These are phyloP conservation scores for Psilopogon haemacephalus DNA, from an alignment of 2,113 vertebrate species.

Conservation along the genomic window DNA sequence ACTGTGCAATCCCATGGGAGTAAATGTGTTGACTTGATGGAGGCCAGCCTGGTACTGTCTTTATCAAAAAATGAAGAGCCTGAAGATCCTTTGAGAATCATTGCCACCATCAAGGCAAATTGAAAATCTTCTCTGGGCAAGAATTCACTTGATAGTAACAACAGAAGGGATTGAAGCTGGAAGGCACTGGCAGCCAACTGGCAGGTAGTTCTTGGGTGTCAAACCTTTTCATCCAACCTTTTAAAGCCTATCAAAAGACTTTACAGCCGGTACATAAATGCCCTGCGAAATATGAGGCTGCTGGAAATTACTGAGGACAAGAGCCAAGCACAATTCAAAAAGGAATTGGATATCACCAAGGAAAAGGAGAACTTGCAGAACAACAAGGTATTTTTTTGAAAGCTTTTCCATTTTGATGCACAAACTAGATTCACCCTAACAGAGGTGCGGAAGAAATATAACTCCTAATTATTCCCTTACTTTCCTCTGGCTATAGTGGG, in stretches of 20 bases:
- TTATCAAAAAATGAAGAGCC: background rate
- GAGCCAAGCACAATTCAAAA: conserved; percentile 21
- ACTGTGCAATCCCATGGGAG: background rate
- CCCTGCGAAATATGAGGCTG: background rate
- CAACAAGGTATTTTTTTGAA: background rate
- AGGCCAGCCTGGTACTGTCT: background rate
- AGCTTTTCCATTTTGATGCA: background rate
- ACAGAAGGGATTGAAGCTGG: background rate
- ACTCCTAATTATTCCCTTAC: background rate
- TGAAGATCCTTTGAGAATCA: background rate
- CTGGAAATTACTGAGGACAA: conserved; percentile 25
- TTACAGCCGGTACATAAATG: background rate
- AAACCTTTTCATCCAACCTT: conserved; percentile 36
- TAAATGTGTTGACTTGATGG: background rate
- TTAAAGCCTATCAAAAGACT: conserved; percentile 32
- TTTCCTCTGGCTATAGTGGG: background rate
- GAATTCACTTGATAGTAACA: background rate
- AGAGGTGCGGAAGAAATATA: background rate
- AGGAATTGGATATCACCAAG: background rate
- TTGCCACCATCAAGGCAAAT: background rate
- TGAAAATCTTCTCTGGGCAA: background rate
- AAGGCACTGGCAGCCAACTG: background rate
- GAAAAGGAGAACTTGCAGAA: conserved; percentile 32
- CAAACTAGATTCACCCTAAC: background rate
- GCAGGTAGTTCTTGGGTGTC: background rate